A percentile compares a stretch with the other conserved stretches of the same genome.
Evolutionary conservation across 2,888 invertebrate species (phyloP).

Genomic region (Polyploca ridens): DNA sequence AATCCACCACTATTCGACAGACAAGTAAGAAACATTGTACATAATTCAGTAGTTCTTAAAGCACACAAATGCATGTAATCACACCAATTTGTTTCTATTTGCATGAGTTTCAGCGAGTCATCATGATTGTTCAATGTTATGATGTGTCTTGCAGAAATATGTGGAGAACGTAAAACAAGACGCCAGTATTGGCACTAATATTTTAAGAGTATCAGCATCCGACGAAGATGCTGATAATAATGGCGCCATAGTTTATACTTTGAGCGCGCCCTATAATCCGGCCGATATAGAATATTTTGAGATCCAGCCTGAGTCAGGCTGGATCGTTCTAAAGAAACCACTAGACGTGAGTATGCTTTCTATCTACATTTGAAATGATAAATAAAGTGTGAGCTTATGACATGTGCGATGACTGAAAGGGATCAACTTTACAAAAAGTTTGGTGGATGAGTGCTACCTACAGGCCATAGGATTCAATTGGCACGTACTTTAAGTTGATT

Average conservation of each 20-base stretch:
- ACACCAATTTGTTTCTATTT: constrained; percentile 38
- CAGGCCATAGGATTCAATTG: constrained; percentile 84
- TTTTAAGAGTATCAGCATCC: constrained; percentile 96
- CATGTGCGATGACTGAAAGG: constrained; percentile 76
- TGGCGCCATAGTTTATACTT: constrained; percentile 96
- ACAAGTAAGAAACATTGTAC: constrained; percentile 87
- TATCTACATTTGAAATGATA: constrained; percentile 34
- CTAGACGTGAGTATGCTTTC: constrained; percentile 94
- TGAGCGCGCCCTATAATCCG: constrained; percentile 95
- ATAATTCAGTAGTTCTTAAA: constrained; percentile 27
- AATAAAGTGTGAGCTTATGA: constrained; percentile 60
- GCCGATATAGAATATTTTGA: constrained; percentile 97
- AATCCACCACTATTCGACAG: constrained; percentile 97
- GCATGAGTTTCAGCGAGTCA: constrained; percentile 50
- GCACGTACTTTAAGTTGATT: constrained; percentile 80
- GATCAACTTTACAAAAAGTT: constrained; percentile 80
- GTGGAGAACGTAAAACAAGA: constrained; percentile 98
- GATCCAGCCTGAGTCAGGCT: constrained; percentile 98
- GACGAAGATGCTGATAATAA: constrained; percentile 99
- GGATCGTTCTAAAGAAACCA: constrained; percentile 97
- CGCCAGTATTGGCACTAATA: constrained; percentile 97
- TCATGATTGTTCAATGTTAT: constrained; percentile 43
- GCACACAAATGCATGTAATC: constrained; percentile 56
- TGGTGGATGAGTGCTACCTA: constrained; percentile 85
- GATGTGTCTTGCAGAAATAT: constrained; percentile 91